A percentile compares a stretch with the other conserved stretches of the same genome.
Conservation (phyloP, 2,797 vertebrate genomes). For the Coendou prehensilis region DNA sequence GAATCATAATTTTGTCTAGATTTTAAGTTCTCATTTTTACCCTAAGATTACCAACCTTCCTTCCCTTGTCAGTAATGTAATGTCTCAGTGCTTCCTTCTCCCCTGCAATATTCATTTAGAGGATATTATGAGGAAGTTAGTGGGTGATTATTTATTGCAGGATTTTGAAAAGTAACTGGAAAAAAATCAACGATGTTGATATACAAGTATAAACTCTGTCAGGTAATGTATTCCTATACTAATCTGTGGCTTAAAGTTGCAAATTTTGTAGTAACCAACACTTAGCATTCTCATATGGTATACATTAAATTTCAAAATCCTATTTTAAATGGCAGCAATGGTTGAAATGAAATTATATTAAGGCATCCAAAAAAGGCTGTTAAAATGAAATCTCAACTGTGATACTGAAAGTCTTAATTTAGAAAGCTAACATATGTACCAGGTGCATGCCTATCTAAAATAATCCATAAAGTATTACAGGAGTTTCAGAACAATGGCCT, state of each 20-base stretch:
- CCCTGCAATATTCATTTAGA: background rate
- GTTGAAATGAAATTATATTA: conserved; percentile 55
- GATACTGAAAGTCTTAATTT: conserved; percentile 87
- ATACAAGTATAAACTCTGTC: background rate
- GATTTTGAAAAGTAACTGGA: background rate
- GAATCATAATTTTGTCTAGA: background rate
- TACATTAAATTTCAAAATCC: background rate
- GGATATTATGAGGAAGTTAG: background rate
- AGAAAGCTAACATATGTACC: conserved; percentile 86
- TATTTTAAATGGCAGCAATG: conserved; percentile 11
- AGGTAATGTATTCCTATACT: background rate
- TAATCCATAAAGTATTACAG: conserved; percentile 77
- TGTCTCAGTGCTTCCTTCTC: background rate
- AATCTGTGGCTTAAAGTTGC: background rate
- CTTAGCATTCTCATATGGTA: conserved; percentile 13
- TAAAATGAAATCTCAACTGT: conserved; percentile 81
- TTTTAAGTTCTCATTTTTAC: background rate
- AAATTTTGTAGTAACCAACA: background rate
- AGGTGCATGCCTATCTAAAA: conserved; percentile 82
- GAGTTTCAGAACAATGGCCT: conserved; percentile 73
- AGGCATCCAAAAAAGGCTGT: conserved; percentile 59
- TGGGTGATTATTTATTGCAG: background rate
- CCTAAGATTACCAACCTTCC: background rate
- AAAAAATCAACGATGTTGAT: background rate
- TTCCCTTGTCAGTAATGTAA: background rate